Conservation (phyloP, 1,140 invertebrate genomes). For the Pseudoatta argentina region DNA sequence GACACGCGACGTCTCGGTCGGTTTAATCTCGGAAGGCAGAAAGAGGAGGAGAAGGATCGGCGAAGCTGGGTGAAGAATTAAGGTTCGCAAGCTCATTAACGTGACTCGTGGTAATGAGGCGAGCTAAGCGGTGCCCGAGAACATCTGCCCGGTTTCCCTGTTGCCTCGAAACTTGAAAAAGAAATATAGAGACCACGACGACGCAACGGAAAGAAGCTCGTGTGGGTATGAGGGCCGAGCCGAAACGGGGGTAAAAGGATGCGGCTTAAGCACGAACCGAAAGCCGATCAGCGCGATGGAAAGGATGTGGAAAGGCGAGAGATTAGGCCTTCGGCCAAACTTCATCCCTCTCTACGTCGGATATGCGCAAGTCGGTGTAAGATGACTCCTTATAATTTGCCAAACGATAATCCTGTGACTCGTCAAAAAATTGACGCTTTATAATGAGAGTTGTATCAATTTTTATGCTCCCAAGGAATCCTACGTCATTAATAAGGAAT, state of each 20-base stretch:
- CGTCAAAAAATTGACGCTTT: constrained; percentile 37
- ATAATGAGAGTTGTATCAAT: constrained; percentile 23
- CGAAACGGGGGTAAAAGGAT: constrained; percentile 16
- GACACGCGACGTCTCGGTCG: constrained; percentile 50
- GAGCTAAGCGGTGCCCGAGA: constrained; percentile 67
- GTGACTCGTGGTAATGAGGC: constrained; percentile 74
- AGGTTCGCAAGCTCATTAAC: constrained; percentile 76
- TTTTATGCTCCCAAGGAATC: constrained; percentile 1
- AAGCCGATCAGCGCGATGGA: constrained; percentile 45
- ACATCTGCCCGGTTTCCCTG: constrained; percentile 72
- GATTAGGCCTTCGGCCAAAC: constrained; percentile 26
- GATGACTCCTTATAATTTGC: constrained; percentile 48
- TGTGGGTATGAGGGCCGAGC: neutral
- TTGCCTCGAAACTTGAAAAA: constrained; percentile 34
- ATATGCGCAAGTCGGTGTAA: constrained; percentile 33
- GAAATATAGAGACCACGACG: constrained; percentile 16
- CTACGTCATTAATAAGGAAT: neutral
- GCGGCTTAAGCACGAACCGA: constrained; percentile 43
- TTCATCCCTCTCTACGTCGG: constrained; percentile 39
- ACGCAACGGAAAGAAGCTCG: constrained; percentile 30
- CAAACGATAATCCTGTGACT: constrained; percentile 41
- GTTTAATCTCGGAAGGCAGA: constrained; percentile 52
- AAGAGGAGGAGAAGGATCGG: constrained; percentile 9
- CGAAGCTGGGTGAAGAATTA: constrained; percentile 67
- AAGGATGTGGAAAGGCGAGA: constrained; percentile 38